A percentile compares a stretch with the other conserved stretches of the same genome.
Conservation (phyloP, 2,888 invertebrate genomes). For the Ferrisia virgata region DNA sequence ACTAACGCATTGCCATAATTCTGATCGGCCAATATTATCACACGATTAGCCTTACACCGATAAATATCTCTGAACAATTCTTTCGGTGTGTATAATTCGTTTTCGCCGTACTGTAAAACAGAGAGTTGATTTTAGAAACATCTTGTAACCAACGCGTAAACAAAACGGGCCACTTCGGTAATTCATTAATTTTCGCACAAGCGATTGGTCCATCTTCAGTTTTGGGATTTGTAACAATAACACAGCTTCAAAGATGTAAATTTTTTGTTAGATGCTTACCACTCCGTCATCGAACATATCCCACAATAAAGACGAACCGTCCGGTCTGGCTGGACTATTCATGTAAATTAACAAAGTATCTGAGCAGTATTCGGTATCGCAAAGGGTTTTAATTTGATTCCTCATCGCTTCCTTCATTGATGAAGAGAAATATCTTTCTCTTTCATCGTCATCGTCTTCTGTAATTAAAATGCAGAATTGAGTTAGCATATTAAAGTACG, state of each 20-base stretch:
- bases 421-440: conserved; percentile 52
- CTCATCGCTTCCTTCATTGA: conserved; percentile 56
- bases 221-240: neutral
- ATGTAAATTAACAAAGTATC: conserved; percentile 57
- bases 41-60: conserved; percentile 55
- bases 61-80: conserved; percentile 56
- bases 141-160: neutral
- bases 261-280: conserved; percentile 51
- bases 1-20: conserved; percentile 53
- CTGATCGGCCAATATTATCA: conserved; percentile 56
- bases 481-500: no score
- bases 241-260: neutral
- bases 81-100: conserved; percentile 55
- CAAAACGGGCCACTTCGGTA: neutral
- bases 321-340: conserved; percentile 55
- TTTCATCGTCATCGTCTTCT: neutral
- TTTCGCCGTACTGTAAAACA: conserved; percentile 53
- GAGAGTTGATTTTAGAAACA: neutral
- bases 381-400: conserved; percentile 56
- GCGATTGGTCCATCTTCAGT: neutral
- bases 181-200: neutral
- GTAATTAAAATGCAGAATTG: neutral
- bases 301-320: conserved; percentile 57
- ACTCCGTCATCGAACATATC: conserved; percentile 56
- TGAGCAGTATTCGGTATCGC: conserved; percentile 55